Percentiles rank a stretch among this genome's conserved stretches.
Conservation (phyloP, 2,888 invertebrate genomes). For the Idaea biselata region DNA sequence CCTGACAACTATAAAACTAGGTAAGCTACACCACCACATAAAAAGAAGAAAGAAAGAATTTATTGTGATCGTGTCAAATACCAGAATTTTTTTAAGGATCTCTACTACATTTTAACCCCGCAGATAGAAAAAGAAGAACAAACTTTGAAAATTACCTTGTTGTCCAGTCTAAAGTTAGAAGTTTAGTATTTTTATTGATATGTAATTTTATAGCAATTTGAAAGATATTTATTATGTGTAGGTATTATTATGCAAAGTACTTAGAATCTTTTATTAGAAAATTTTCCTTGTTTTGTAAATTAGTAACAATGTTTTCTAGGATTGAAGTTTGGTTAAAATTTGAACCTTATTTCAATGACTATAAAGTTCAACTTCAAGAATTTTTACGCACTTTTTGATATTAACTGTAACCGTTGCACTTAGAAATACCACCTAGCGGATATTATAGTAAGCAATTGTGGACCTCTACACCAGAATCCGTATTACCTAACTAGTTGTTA, state of each 20-base stretch:
- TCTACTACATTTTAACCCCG: no score
- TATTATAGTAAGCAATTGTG: not conserved
- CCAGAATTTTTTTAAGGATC: no score
- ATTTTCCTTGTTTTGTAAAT: not conserved
- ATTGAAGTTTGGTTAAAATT: not conserved
- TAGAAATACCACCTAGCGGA: not conserved
- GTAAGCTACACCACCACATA: no score
- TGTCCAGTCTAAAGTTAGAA: no score
- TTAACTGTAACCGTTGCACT: not conserved
- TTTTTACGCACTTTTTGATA: not conserved
- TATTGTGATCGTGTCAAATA: no score
- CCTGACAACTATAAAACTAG: no score
- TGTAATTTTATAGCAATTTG: no score
- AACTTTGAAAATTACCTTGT: no score
- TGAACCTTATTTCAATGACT: not conserved
- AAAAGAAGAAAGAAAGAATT: no score
- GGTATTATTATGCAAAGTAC: slow-evolving; percentile 8
- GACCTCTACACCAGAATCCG: no score
- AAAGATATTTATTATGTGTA: slow-evolving; percentile 16
- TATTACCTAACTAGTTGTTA: slow-evolving; percentile 3
- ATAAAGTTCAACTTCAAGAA: not conserved
- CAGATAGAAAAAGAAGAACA: no score
- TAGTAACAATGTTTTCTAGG: not conserved
- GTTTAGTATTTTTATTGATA: no score
- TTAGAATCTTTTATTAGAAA: slow-evolving; percentile 9